A percentile compares a stretch with the other conserved stretches of the same genome.
These are phyloP conservation scores for Hestina assimilis DNA, from an alignment of 1,140 invertebrate species.

Conservation along the genomic window DNA sequence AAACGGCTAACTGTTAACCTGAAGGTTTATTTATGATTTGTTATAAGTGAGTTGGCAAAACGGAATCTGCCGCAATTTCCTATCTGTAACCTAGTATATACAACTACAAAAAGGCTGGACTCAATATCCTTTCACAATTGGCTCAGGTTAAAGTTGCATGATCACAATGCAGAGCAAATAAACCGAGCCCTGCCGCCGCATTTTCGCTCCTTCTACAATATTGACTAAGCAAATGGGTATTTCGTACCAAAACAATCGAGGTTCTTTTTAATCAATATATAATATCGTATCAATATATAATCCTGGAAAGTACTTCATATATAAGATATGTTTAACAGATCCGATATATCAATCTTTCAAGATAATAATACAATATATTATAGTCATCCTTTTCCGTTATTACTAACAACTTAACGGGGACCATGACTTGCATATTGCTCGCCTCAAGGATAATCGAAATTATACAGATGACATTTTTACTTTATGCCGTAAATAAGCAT, in stretches of 20 bases:
- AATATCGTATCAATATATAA: no score
- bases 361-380: no score
- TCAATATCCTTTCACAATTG: constrained; percentile 60
- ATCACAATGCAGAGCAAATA: constrained; percentile 67
- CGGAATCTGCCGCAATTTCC: constrained; percentile 61
- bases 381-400: no score
- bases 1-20: not conserved
- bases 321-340: no score
- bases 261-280: not conserved
- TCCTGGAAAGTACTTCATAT: no score
- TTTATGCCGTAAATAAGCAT: no score
- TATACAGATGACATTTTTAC: no score
- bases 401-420: no score
- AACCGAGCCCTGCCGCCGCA: constrained; percentile 39
- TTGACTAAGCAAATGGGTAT: constrained; percentile 40
- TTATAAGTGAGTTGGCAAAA: constrained; percentile 55
- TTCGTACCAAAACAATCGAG: constrained; percentile 28
- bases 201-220: constrained; percentile 48
- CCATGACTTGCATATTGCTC: no score
- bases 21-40: constrained; percentile 31
- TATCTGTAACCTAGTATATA: constrained; percentile 38
- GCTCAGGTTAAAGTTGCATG: constrained; percentile 64
- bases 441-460: no score
- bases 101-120: constrained; percentile 43
- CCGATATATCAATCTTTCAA: no score